Base-by-base conservation (phyloP, 2,888 invertebrate genomes). In the Thereva nobilitata region DNA sequence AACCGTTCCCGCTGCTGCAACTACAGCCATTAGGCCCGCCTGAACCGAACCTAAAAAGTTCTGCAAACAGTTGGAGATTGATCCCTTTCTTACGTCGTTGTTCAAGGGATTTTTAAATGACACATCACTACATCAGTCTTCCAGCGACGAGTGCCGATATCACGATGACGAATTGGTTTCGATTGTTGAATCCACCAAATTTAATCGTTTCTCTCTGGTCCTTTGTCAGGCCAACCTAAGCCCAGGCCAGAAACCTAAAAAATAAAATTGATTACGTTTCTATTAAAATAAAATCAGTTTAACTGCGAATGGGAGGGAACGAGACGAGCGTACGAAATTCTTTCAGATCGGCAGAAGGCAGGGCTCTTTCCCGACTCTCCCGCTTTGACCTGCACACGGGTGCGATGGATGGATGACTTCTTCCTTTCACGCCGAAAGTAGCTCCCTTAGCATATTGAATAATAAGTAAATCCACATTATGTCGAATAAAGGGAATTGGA, bases 251-350 rank as follows among this genome's bases (percentile, higher is more conserved):
- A 64, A 64, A 52, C 59, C 54, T 67, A 67, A 67, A 69, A 67
- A 69, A 69, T 66, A 70, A 70, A 70, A 70, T 70, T 70, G 70
- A 70, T 70, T 70, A 70, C 66, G 57, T 70, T 70, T 68, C 68
- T 70, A 70, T 70, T 70, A 70, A 68, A 70, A 66, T 66, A 52
- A 61, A 66, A 70, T 70, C 70, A 68, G 63, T 69, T 66, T 40
- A 38, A 23, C 10, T 38, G 34, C 37, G 59, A 5, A n/a, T 23
- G n/a, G 41, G 42, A 34, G 47, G 37, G 12, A 47, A 5, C 40
- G 40, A 9, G 55, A 4, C 42, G 41, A 9, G 8, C 34, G 40
- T 9, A 23, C 55, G 12, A 38, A 12, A 23, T 23, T 23, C 23
- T 23, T 23, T 23, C 23, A 23, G 40, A 12, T 9, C 34, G 38